These are phyloP conservation scores for Euborellia annulipes DNA, from an alignment of 1,140 invertebrate species.

Conservation along the genomic window DNA sequence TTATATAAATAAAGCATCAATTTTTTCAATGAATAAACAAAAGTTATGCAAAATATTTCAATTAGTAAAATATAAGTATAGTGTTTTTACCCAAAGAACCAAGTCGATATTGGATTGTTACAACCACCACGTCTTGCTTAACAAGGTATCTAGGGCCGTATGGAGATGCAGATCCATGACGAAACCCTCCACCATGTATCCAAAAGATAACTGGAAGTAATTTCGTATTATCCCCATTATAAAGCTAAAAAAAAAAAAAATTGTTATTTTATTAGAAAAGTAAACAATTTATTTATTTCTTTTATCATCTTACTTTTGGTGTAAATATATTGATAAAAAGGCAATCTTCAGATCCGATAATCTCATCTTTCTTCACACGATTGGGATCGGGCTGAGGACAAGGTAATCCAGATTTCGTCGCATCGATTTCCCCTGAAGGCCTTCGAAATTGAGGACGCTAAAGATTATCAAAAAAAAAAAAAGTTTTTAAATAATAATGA, in stretches of 20 bases:
- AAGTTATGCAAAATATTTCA: too few relatives aligned
- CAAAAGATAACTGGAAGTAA: slow-evolving; percentile 39
- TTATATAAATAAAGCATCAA: too few relatives aligned
- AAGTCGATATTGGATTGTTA: slow-evolving; percentile 65
- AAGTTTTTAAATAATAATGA: not conserved
- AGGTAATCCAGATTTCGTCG: slow-evolving; percentile 31
- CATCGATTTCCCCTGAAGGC: slow-evolving; percentile 35
- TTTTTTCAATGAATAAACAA: too few relatives aligned
- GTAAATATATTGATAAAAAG: slow-evolving; percentile 67
- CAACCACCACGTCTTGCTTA: slow-evolving; percentile 48
- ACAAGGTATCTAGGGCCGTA: slow-evolving; percentile 44
- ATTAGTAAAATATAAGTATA: too few relatives aligned
- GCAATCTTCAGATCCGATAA: slow-evolving; percentile 55
- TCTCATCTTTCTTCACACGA: slow-evolving; percentile 7
- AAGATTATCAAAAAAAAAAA: slow-evolving; percentile 3
- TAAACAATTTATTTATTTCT: not conserved
- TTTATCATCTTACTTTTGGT: slow-evolving; percentile 24
- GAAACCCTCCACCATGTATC: slow-evolving; percentile 45
- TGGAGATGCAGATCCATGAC: slow-evolving; percentile 42
- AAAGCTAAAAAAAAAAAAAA: too few relatives aligned
- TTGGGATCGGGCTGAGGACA: slow-evolving; percentile 36
- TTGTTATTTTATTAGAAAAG: too few relatives aligned
- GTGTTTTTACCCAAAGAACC: slow-evolving; percentile 60
- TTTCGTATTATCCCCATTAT: too few relatives aligned
- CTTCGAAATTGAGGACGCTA: slow-evolving; percentile 32